These are phyloP conservation scores for Calameuta idolon DNA, from an alignment of 2,888 invertebrate species.

Conservation along the genomic window DNA sequence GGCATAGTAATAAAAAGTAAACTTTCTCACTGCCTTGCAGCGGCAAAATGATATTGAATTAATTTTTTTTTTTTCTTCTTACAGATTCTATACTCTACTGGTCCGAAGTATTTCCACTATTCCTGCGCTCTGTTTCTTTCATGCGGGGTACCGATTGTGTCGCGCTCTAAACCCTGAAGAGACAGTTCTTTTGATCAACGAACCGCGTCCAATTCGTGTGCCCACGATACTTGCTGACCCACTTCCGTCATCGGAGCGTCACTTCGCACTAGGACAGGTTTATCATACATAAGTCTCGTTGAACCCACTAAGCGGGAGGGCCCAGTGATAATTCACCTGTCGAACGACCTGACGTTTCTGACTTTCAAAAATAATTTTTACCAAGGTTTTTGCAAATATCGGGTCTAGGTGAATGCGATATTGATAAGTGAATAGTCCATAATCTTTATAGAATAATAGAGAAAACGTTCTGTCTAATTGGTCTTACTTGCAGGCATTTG, in stretches of 20 bases:
- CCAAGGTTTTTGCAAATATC: neutral
- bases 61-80: neutral
- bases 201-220: conserved; percentile 47
- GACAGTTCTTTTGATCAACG: conserved; percentile 41
- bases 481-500: neutral
- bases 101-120: neutral
- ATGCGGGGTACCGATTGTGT: conserved; percentile 33
- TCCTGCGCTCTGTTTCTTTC: conserved; percentile 51
- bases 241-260: conserved; percentile 39
- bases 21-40: neutral
- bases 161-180: conserved; percentile 40
- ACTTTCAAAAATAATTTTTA: neutral
- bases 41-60: neutral
- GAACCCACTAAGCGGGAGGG: neutral
- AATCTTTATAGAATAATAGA: neutral
- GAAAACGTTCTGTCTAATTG: neutral
- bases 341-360: neutral
- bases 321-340: neutral
- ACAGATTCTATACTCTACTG: neutral
- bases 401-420: neutral
- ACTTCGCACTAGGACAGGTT: conserved; percentile 22
- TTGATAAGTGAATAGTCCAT: neutral
- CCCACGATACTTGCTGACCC: conserved; percentile 44
- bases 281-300: conserved; percentile 1
- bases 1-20: neutral